Percentiles rank a stretch among this genome's conserved stretches.
These are phyloP conservation scores for Synergus laeviventris DNA, from an alignment of 2,888 invertebrate genomes.

Conservation along the genomic window DNA sequence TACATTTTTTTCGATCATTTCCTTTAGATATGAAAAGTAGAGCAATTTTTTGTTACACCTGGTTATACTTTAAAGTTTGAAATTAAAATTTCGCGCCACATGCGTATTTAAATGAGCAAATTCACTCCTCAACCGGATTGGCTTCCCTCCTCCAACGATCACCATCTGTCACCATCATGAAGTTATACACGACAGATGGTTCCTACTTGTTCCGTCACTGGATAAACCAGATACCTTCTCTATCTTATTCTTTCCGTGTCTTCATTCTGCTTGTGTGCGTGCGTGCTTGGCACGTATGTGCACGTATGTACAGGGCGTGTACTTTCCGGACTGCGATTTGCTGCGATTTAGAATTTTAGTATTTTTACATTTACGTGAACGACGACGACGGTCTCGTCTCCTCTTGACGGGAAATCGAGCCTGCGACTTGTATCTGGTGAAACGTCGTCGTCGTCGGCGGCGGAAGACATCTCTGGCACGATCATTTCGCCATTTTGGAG, in stretches of 20 bases:
- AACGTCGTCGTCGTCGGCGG: slow-evolving; percentile 47
- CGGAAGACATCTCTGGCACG: slow-evolving; percentile 56
- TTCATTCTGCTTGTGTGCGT: slow-evolving; percentile 46
- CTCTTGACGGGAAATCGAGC: neutral
- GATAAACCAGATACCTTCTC: slow-evolving; percentile 12
- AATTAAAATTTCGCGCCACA: neutral
- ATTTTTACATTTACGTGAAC: slow-evolving; percentile 10
- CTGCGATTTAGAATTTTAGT: slow-evolving; percentile 35
- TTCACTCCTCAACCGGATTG: no score
- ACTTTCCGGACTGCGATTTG: slow-evolving; percentile 63
- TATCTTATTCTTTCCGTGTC: slow-evolving; percentile 1
- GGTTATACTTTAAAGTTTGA: no score
- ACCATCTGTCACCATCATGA: no score
- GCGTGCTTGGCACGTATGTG: slow-evolving; percentile 60
- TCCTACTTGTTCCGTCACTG: neutral
- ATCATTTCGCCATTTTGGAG: slow-evolving; percentile 74
- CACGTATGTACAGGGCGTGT: slow-evolving; percentile 68
- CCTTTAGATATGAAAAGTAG: no score
- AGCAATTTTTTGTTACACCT: no score
- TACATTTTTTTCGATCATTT: no score
- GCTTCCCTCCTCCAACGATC: neutral
- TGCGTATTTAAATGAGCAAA: no score
- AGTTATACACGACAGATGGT: no score
- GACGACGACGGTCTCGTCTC: neutral
- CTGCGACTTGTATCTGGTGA: neutral